Evolutionary conservation across 2,797 vertebrate species (phyloP).

Genomic region (Pipistrellus pygmaeus): DNA sequence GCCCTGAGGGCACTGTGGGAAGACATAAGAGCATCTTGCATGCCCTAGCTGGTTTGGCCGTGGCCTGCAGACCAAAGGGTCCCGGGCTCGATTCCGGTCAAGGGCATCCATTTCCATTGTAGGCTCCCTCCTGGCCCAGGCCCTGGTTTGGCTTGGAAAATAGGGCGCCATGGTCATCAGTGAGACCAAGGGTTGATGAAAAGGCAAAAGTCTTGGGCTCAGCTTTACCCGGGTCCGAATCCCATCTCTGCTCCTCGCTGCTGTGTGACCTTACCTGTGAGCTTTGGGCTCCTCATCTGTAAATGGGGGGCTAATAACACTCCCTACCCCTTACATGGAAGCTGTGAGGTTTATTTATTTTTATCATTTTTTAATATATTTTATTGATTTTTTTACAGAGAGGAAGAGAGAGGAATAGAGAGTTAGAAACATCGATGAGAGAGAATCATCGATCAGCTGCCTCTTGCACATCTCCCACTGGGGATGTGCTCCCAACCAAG

Average conservation of each 20-base stretch:
- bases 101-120: no score
- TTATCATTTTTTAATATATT: no score
- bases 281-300: neutral
- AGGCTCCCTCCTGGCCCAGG: no score
- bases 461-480: no score
- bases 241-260: neutral
- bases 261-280: neutral
- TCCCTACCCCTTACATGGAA: fast-evolving
- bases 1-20: neutral
- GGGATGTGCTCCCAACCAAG: no score
- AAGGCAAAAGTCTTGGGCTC: neutral
- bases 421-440: no score
- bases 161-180: neutral
- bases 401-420: no score
- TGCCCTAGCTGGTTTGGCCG: no score
- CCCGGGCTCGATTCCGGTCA: no score
- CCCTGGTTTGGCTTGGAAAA: conserved; percentile 2
- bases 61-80: no score
- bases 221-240: neutral
- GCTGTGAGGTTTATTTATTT: neutral
- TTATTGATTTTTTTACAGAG: no score
- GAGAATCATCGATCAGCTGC: no score
- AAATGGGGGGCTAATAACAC: neutral
- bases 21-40: neutral
- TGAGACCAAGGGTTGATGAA: neutral